These are phyloP conservation scores for Drosophila tristis DNA, from an alignment of 1,140 invertebrate species.

Conservation along the genomic window DNA sequence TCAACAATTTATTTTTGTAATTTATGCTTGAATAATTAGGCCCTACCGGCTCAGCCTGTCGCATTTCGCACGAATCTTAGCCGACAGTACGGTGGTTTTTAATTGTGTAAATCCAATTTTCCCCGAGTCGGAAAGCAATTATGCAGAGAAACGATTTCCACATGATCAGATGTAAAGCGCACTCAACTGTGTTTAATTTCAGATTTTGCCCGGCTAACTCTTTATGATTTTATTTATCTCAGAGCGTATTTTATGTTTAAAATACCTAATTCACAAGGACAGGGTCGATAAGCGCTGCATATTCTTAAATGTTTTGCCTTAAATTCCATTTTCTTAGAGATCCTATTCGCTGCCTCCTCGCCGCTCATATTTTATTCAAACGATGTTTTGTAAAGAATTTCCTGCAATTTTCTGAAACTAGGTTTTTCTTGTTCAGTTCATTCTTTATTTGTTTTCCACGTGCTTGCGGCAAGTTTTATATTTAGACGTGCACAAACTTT, in stretches of 20 bases:
- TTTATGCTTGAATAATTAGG: slow-evolving; percentile 61
- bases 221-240: too few relatives aligned
- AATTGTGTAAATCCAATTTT: slow-evolving; percentile 39
- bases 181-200: too few relatives aligned
- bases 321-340: too few relatives aligned
- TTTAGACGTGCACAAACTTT: slow-evolving; percentile 38
- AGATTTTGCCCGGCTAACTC: too few relatives aligned
- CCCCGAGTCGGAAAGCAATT: slow-evolving; percentile 1
- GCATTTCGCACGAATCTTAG: slow-evolving; percentile 40
- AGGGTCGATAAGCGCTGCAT: too few relatives aligned
- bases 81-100: slow-evolving; percentile 18
- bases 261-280: too few relatives aligned
- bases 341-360: too few relatives aligned
- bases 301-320: too few relatives aligned
- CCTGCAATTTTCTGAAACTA: slow-evolving; percentile 25
- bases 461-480: slow-evolving; percentile 36
- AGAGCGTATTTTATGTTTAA: too few relatives aligned
- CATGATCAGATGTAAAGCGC: too few relatives aligned
- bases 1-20: slow-evolving; percentile 54
- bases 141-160: slow-evolving; percentile 26
- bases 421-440: slow-evolving; percentile 6
- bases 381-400: slow-evolving; percentile 21
- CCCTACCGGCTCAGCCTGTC: slow-evolving; percentile 11
- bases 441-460: slow-evolving; percentile 38
- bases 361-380: slow-evolving; percentile 29